phyloP scores from a whole-genome alignment of 2,888 invertebrate genomes.

The Leptopilina drosophilae region DNA sequence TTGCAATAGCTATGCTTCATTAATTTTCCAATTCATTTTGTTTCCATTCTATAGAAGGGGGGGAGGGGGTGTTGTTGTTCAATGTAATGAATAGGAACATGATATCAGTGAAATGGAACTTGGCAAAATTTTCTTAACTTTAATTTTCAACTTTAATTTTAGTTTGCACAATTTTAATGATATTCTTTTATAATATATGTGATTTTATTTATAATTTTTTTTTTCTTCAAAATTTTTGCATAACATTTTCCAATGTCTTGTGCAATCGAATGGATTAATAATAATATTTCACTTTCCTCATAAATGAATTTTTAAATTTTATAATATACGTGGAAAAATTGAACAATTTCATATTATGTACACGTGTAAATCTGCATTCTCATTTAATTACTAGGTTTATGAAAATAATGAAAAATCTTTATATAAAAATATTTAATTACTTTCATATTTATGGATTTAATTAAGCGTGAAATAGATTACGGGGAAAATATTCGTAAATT shows the following conservation, averaged over 20 bases:
- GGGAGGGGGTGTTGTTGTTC: neutral
- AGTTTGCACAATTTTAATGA: neutral
- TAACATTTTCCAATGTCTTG: conserved; percentile 8
- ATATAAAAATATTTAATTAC: neutral
- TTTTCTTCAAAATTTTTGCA: neutral
- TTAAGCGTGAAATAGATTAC: neutral
- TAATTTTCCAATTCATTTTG: neutral
- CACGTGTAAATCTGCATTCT: neutral
- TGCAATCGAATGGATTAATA: neutral
- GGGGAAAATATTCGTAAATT: neutral
- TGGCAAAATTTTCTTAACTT: conserved; percentile 5
- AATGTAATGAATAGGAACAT: conserved; percentile 12
- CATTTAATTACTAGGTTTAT: neutral
- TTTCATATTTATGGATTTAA: conserved; percentile 9
- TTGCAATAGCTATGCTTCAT: conserved; percentile 1
- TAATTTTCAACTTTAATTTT: neutral
- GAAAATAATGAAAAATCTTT: neutral
- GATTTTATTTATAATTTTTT: neutral
- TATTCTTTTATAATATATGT: neutral
- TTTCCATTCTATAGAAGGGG: neutral
- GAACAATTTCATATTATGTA: neutral
- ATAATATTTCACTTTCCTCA: conserved; percentile 3
- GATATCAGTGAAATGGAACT: conserved; percentile 13
- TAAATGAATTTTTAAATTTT: neutral
- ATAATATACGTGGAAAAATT: neutral